phyloP scores from a whole-genome alignment of 2,113 vertebrate species.

The Phalacrocorax pelagicus region DNA sequence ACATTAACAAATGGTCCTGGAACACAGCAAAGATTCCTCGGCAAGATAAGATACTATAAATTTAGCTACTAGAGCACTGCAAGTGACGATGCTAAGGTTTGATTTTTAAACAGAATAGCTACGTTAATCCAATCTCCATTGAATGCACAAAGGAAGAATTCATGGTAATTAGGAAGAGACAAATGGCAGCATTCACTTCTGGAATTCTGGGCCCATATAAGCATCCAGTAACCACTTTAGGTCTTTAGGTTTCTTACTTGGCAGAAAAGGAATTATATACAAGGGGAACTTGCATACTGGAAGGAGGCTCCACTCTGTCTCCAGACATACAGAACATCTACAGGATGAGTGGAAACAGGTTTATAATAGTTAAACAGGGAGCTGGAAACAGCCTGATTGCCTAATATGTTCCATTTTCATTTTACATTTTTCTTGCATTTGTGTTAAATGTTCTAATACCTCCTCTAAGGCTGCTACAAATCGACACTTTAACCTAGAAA shows the following conservation, averaged over 20 bases:
- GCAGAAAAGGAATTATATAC: slow-evolving; percentile 41
- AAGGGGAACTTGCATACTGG: neutral
- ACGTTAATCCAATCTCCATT: slow-evolving; percentile 12
- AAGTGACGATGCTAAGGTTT: neutral
- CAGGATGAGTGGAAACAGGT: slow-evolving; percentile 4
- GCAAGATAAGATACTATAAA: slow-evolving; percentile 53
- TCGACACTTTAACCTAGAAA: neutral
- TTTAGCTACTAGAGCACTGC: slow-evolving; percentile 28
- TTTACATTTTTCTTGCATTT: neutral
- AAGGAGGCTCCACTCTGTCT: slow-evolving; percentile 44
- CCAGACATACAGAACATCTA: neutral
- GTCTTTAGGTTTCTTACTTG: slow-evolving; percentile 18
- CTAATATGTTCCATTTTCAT: neutral
- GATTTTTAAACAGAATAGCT: slow-evolving; percentile 63
- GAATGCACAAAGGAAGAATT: slow-evolving; percentile 47
- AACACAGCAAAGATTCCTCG: slow-evolving; percentile 48
- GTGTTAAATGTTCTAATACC: neutral
- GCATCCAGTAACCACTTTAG: neutral
- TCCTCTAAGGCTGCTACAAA: neutral
- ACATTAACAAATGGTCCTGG: slow-evolving; percentile 41
- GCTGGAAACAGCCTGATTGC: neutral
- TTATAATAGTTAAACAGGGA: slow-evolving; percentile 16
- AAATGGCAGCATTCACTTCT: slow-evolving; percentile 30
- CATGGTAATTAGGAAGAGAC: slow-evolving; percentile 47
- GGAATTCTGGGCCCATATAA: neutral